A percentile compares a stretch with the other conserved stretches of the same genome.
phyloP scores from a whole-genome alignment of 2,888 invertebrate species.

The Morpho achilles region DNA sequence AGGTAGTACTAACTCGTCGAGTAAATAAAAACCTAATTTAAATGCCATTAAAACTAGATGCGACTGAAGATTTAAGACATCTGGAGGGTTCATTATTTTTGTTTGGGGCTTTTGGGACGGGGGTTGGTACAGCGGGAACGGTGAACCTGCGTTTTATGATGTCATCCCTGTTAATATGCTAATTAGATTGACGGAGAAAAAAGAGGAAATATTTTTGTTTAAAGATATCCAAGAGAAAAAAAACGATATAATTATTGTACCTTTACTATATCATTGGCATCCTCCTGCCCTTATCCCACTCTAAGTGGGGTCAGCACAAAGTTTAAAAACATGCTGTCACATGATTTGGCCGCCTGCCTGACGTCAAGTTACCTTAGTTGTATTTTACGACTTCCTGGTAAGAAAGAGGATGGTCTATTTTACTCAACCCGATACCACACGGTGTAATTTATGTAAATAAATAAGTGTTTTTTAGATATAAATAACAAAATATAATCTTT shows the following conservation, averaged over 20 bases:
- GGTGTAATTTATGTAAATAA: no score
- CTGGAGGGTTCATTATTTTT: conserved; percentile 42
- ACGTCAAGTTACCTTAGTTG: no score
- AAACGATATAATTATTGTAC: no score
- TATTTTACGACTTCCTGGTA: no score
- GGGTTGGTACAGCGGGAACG: neutral
- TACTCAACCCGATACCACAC: no score
- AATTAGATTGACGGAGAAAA: conserved; percentile 10
- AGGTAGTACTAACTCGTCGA: conserved; percentile 28
- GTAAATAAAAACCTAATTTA: conserved; percentile 76
- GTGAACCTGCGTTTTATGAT: conserved; percentile 23
- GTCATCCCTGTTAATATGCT: conserved; percentile 20
- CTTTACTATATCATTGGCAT: neutral
- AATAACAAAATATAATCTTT: no score
- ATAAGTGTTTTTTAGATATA: no score
- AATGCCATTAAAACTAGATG: conserved; percentile 75
- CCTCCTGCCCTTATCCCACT: neutral
- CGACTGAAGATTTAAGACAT: conserved; percentile 56
- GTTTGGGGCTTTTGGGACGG: conserved; percentile 33
- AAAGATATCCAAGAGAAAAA: neutral
- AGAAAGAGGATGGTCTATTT: no score
- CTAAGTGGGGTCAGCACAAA: no score
- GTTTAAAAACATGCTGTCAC: no score
- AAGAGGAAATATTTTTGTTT: conserved; percentile 4
- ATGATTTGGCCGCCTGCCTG: no score